Conservation (phyloP, 2,888 invertebrate genomes). For the Ceraclea dissimilis region DNA sequence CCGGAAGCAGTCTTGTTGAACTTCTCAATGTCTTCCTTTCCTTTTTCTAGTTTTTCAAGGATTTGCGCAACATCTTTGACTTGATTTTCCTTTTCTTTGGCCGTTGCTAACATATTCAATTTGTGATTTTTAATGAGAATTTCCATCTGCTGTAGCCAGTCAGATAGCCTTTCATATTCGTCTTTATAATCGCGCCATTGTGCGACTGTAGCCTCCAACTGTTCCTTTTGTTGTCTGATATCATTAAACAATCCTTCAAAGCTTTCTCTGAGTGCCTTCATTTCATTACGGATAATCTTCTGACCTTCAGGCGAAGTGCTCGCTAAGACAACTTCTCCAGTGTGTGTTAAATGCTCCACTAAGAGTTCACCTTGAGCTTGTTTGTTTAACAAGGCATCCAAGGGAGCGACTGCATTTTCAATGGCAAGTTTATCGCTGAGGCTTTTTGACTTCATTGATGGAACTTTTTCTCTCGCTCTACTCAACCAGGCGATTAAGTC, state of each 20-base stretch:
- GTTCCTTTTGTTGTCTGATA: slow-evolving; percentile 75
- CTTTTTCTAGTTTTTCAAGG: slow-evolving; percentile 63
- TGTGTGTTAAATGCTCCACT: slow-evolving; percentile 79
- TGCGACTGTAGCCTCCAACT: slow-evolving; percentile 70
- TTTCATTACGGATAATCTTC: slow-evolving; percentile 74
- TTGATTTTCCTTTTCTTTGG: slow-evolving; percentile 78
- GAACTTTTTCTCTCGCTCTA: slow-evolving; percentile 81
- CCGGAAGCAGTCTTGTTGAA: slow-evolving; percentile 74
- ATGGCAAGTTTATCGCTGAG: slow-evolving; percentile 81
- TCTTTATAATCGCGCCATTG: slow-evolving; percentile 90
- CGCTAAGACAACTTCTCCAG: slow-evolving; percentile 78
- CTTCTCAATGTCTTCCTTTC: slow-evolving; percentile 74
- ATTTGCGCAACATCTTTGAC: slow-evolving; percentile 75
- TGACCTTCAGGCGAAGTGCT: slow-evolving; percentile 77
- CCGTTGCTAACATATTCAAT: slow-evolving; percentile 67
- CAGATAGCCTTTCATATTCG: slow-evolving; percentile 83
- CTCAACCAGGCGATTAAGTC: slow-evolving; percentile 84
- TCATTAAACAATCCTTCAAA: slow-evolving; percentile 81
- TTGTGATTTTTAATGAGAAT: slow-evolving; percentile 87
- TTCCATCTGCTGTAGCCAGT: slow-evolving; percentile 89
- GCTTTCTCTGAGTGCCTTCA: slow-evolving; percentile 74
- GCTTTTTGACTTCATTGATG: slow-evolving; percentile 75
- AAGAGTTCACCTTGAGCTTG: slow-evolving; percentile 85
- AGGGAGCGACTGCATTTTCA: slow-evolving; percentile 80
- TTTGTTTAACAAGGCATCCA: slow-evolving; percentile 78